These are phyloP conservation scores for Physocephala rufipes DNA, from an alignment of 2,888 invertebrate genomes.

Conservation along the genomic window DNA sequence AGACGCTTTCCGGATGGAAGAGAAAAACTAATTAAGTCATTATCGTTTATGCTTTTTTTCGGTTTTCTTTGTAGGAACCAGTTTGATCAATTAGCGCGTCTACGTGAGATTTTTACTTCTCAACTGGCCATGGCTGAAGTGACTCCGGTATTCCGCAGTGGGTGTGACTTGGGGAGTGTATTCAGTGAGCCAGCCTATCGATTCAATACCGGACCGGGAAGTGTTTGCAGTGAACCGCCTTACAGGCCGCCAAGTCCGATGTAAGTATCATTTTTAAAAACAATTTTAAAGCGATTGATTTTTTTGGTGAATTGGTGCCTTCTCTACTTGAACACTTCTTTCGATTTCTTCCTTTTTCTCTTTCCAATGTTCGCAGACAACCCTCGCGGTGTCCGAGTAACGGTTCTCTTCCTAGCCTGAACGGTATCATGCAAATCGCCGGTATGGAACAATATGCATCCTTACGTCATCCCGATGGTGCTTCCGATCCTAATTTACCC, in stretches of 20 bases:
- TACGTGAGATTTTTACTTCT: slow-evolving; percentile 84
- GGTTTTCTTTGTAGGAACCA: slow-evolving; percentile 62
- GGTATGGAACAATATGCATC: slow-evolving; percentile 74
- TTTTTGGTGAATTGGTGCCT: too few species aligned
- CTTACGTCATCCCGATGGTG: slow-evolving; percentile 88
- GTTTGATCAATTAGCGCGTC: slow-evolving; percentile 82
- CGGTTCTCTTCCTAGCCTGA: slow-evolving; percentile 69
- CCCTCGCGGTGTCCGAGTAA: slow-evolving; percentile 66
- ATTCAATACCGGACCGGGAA: slow-evolving; percentile 72
- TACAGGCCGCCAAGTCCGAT: slow-evolving; percentile 70
- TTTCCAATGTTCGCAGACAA: slow-evolving; percentile 47
- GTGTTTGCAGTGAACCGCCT: slow-evolving; percentile 87
- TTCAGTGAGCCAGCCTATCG: slow-evolving; percentile 66
- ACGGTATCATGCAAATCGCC: slow-evolving; percentile 72
- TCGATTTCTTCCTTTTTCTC: not conserved
- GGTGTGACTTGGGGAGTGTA: slow-evolving; percentile 64
- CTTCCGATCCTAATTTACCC: slow-evolving; percentile 87
- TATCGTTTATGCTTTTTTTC: not conserved
- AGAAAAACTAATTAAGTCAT: slow-evolving; percentile 13
- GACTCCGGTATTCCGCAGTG: slow-evolving; percentile 71
- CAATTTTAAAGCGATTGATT: not conserved
- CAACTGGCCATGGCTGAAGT: slow-evolving; percentile 80
- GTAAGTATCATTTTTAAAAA: slow-evolving; percentile 52
- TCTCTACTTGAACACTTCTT: not conserved
- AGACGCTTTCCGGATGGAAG: not conserved